Base-by-base conservation (phyloP, 2,888 invertebrate species). In the Anarsia innoxiella region DNA sequence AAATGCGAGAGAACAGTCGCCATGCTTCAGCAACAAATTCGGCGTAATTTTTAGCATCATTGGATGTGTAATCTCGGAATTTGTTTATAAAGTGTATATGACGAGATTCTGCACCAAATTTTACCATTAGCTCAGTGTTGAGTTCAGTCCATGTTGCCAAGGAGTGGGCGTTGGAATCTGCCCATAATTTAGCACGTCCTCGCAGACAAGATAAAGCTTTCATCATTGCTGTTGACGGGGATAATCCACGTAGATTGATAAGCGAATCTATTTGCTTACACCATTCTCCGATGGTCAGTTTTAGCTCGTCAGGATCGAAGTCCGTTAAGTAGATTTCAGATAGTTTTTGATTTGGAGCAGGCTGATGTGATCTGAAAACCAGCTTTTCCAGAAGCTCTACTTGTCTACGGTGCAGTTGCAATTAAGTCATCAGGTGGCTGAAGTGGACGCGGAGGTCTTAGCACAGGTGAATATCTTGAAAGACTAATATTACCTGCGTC, bases 101-200 rank as follows among this genome's bases (percentile, higher is more conserved):
- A 2, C 45, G 25, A 8, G 45, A 10, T 39, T 42, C 45, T 23
- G 39, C 41, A 39, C 41, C 37, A 37, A 45, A 45, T 4, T 41
- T 42, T 45, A 42, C 27, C 15, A 42, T 36, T 16, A 45, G 23
- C 11, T 19, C 30, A 29, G 23, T 12, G 29, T 42, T 45, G 2
- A 45, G 37, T 35, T 45, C 45, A 6, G 16, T 11, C 42, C 45
- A 45, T n/a, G 14, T 40, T 4, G 38, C 42, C 5, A 46, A 15
- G 6, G 36, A 34, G 8, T 37, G 28, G 19, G 41, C 43, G 26
- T 43, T 46, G n/a, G 40, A 39, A 1, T 41, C 41, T 1, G 41
- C 39, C 42, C 41, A 46, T 2, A 39, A 39, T n/a, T 35, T 41
- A 8, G 45, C 42, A n/a, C 45, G 42, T 10, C 45, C 42, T 2